These are phyloP conservation scores for Carassius auratus DNA, from an alignment of 2,113 vertebrate species.

Conservation along the genomic window DNA sequence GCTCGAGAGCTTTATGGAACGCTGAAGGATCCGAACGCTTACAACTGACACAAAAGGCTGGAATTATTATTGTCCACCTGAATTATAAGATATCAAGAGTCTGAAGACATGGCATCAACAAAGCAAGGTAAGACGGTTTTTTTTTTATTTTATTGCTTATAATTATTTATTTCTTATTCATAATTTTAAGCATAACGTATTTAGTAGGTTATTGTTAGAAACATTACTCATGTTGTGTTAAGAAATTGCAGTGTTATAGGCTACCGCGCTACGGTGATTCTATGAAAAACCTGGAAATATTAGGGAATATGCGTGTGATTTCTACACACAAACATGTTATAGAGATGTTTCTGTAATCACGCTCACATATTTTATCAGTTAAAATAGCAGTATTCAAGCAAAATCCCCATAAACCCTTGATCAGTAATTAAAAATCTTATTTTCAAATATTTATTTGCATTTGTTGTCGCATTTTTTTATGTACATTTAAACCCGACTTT, in stretches of 20 bases:
- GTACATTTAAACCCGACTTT: no score
- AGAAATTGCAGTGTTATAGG: not conserved
- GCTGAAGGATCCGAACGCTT: slow-evolving; percentile 22
- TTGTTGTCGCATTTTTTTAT: no score
- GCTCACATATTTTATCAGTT: not conserved
- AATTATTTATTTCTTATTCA: not conserved
- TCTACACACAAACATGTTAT: not conserved
- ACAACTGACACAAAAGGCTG: not conserved
- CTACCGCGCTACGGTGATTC: not conserved
- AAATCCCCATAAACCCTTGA: not conserved
- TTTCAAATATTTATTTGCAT: not conserved
- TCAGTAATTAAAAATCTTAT: not conserved
- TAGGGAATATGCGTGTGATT: not conserved
- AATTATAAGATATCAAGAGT: not conserved
- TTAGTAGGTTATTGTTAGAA: not conserved
- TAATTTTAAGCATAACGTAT: not conserved
- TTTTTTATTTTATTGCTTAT: not conserved
- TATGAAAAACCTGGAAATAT: not conserved
- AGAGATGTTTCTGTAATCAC: not conserved
- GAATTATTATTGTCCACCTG: not conserved
- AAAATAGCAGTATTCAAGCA: not conserved
- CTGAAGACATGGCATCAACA: slow-evolving; percentile 67
- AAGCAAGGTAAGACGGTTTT: slow-evolving; percentile 72
- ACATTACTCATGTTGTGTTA: not conserved
- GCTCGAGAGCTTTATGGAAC: slow-evolving; percentile 21